Percentiles rank a stretch among this genome's conserved stretches.
These are phyloP conservation scores for Champsocephalus esox DNA, from an alignment of 2,797 vertebrate species.

Conservation along the genomic window DNA sequence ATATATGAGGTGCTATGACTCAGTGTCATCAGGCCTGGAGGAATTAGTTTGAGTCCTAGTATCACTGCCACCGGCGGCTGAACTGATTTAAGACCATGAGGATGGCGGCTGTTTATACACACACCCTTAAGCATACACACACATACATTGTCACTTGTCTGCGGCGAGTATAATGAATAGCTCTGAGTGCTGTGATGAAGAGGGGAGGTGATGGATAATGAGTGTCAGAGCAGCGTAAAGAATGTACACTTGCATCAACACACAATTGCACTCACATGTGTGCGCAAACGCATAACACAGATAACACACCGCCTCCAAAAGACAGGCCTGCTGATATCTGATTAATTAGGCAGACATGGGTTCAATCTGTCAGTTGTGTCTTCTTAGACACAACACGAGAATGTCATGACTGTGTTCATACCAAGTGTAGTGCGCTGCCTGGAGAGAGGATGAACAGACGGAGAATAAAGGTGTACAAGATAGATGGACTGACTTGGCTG, in stretches of 20 bases:
- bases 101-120: conserved; percentile 64
- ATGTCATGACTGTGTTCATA: conserved; percentile 47
- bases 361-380: conserved; percentile 72
- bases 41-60: conserved; percentile 65
- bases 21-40: conserved; percentile 59
- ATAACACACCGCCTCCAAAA: conserved; percentile 60
- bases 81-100: conserved; percentile 73
- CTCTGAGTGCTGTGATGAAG: conserved; percentile 67
- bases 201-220: conserved; percentile 77
- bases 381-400: conserved; percentile 44
- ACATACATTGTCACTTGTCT: conserved; percentile 65
- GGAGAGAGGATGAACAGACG: conserved; percentile 51
- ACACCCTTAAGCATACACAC: conserved; percentile 34
- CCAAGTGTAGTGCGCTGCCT: conserved; percentile 38
- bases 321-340: conserved; percentile 72
- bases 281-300: conserved; percentile 43
- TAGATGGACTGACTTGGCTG: conserved; percentile 55
- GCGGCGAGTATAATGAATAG: conserved; percentile 74
- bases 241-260: conserved; percentile 42
- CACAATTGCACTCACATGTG: conserved; percentile 24
- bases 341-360: conserved; percentile 81
- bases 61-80: conserved; percentile 58
- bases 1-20: conserved; percentile 66
- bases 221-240: conserved; percentile 70
- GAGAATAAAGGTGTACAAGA: conserved; percentile 57